phyloP scores from a whole-genome alignment of 2,113 vertebrate genomes.

The Gallinago paraguaiae region DNA sequence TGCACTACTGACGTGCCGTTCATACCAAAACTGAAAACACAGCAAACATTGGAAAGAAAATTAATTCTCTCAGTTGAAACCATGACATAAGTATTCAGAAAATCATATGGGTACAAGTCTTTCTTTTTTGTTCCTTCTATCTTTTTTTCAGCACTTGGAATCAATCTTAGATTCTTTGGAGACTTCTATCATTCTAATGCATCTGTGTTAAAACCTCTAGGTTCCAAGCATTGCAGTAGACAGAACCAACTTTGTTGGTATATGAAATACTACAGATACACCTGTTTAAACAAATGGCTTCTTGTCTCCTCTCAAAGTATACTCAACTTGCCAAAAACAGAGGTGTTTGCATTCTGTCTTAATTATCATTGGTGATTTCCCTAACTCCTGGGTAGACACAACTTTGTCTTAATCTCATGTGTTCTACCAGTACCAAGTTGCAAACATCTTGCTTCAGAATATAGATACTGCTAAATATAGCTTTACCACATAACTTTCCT shows the following conservation, averaged over 20 bases:
- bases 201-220: background rate
- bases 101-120: background rate
- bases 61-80: background rate
- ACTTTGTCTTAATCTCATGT: background rate
- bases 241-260: background rate
- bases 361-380: accelerated
- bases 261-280: background rate
- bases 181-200: background rate
- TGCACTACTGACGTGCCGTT: background rate
- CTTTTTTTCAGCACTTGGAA: background rate
- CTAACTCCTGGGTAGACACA: background rate
- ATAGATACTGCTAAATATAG: background rate
- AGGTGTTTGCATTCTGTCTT: background rate
- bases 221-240: background rate
- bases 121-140: background rate
- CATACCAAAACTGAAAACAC: background rate
- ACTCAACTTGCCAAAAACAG: background rate
- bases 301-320: background rate
- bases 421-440: background rate
- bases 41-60: background rate
- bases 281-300: background rate
- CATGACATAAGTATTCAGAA: background rate
- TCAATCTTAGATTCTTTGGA: background rate
- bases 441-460: background rate
- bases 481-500: background rate